A percentile compares a stretch with the other conserved stretches of the same genome.
phyloP scores from a whole-genome alignment of 2,888 invertebrate genomes.

The Microctonus hyperodae region DNA sequence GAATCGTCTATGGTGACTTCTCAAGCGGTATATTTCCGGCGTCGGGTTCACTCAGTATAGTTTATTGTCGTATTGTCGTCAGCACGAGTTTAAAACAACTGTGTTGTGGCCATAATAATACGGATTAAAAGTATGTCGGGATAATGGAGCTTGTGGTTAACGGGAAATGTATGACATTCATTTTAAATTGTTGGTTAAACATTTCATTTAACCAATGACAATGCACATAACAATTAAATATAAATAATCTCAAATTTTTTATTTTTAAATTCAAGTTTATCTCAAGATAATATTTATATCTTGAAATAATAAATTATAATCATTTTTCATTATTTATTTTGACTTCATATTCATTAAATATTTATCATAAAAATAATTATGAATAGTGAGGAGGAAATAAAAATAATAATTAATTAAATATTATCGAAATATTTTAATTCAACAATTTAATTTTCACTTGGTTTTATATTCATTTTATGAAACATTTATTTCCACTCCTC shows the following conservation, averaged over 20 bases:
- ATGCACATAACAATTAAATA: not conserved
- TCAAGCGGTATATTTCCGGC: constrained; percentile 30
- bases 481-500: not conserved
- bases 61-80: not conserved
- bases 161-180: constrained; percentile 8
- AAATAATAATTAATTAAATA: not conserved
- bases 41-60: constrained; percentile 11
- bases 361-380: not conserved
- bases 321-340: not conserved
- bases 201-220: not conserved
- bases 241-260: not conserved
- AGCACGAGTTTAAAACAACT: not conserved
- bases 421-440: not conserved
- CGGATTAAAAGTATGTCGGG: constrained; percentile 19
- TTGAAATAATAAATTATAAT: not conserved
- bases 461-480: not conserved
- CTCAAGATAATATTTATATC: not conserved
- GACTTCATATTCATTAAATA: not conserved
- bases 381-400: not conserved
- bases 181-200: not conserved
- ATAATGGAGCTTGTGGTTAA: constrained; percentile 15
- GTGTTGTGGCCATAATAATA: constrained; percentile 13
- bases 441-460: not conserved
- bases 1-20: not conserved
- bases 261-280: not conserved